phyloP scores from a whole-genome alignment of 2,888 invertebrate genomes.

The Gastrophysa polygoni region DNA sequence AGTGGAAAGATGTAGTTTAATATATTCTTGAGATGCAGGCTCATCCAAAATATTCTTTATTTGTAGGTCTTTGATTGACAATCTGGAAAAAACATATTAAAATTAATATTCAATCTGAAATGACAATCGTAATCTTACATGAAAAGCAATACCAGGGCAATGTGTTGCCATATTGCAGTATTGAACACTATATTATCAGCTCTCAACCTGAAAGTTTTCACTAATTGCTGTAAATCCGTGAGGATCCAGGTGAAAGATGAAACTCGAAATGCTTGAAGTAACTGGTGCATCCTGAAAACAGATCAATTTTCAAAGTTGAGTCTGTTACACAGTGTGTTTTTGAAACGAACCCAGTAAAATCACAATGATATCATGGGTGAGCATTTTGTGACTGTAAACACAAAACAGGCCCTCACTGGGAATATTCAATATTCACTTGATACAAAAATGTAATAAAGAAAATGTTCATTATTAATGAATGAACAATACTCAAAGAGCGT shows the following conservation, averaged over 20 bases:
- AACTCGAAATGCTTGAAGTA: conserved; percentile 40
- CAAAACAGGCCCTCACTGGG: too few relatives aligned
- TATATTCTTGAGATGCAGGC: conserved; percentile 37
- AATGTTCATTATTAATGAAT: too few relatives aligned
- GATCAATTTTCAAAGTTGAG: too few relatives aligned
- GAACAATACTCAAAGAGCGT: too few relatives aligned
- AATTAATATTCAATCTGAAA: conserved; percentile 3
- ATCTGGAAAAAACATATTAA: conserved; percentile 39
- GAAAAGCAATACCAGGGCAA: conserved; percentile 72
- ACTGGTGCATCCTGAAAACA: conserved; percentile 45
- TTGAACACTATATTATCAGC: conserved; percentile 76
- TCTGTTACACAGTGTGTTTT: too few relatives aligned
- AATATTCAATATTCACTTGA: too few relatives aligned
- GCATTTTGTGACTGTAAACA: too few relatives aligned
- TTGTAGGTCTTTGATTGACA: conserved; percentile 46
- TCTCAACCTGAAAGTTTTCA: conserved; percentile 70
- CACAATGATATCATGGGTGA: too few relatives aligned
- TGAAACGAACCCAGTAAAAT: too few relatives aligned
- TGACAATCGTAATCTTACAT: conserved; percentile 59
- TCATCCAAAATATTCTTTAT: conserved; percentile 43
- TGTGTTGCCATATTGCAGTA: conserved; percentile 73
- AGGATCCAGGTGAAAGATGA: conserved; percentile 40
- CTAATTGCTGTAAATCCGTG: conserved; percentile 61
- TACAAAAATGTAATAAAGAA: too few relatives aligned
- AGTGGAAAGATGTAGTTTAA: conserved; percentile 36